Conservation (phyloP, 1,140 invertebrate genomes). For the Drosophila fuyamai region DNA sequence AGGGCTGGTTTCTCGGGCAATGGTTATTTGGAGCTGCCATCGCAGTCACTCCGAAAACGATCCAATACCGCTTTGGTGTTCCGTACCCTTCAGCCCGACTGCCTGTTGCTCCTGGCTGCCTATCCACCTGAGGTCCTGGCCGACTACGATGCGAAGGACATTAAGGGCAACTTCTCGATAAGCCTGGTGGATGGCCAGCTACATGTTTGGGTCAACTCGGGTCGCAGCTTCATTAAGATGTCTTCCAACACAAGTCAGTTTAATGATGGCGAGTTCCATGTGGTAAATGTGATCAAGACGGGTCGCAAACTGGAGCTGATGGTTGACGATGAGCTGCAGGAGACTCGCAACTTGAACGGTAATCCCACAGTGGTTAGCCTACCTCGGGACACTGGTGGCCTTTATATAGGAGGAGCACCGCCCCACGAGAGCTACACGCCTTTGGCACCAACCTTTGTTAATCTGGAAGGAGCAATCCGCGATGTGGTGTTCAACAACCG, state of each 20-base stretch:
- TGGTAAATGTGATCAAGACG: constrained; percentile 86
- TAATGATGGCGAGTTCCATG: constrained; percentile 88
- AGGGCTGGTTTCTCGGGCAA: constrained; percentile 91
- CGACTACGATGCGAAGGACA: constrained; percentile 84
- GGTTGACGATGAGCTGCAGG: constrained; percentile 88
- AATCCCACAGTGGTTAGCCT: constrained; percentile 86
- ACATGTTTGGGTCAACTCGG: constrained; percentile 88
- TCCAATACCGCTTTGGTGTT: constrained; percentile 91
- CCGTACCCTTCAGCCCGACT: constrained; percentile 89
- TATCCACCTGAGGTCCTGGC: constrained; percentile 86
- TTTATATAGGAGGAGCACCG: constrained; percentile 85
- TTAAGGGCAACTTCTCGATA: constrained; percentile 89
- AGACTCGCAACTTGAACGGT: constrained; percentile 86
- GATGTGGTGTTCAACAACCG: constrained; percentile 92
- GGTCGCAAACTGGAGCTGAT: constrained; percentile 87
- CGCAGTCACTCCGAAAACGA: constrained; percentile 88
- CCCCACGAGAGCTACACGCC: constrained; percentile 65
- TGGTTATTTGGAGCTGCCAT: constrained; percentile 91
- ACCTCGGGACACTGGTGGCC: constrained; percentile 84
- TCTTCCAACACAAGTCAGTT: constrained; percentile 87
- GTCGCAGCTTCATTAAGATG: constrained; percentile 87
- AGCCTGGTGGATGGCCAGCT: constrained; percentile 88
- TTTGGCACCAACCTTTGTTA: constrained; percentile 84
- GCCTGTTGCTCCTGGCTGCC: constrained; percentile 90
- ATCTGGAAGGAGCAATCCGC: constrained; percentile 91